Evolutionary conservation across 1,140 invertebrate species (phyloP), one percentile per base, ranked within the genome.

Genomic region (Brachionus paranguensis): DNA sequence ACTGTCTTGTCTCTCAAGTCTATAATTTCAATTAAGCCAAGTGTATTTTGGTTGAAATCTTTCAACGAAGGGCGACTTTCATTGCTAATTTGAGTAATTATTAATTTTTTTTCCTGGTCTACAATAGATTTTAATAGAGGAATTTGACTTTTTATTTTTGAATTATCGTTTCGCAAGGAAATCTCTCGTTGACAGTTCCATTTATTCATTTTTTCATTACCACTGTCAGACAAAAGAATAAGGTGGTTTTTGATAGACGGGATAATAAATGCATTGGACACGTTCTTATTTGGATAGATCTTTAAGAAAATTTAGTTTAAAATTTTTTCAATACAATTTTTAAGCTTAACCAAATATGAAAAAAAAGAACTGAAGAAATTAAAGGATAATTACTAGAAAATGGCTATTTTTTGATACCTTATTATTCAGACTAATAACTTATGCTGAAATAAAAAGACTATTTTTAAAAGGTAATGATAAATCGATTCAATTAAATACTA

Each of bases 1-100:
- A 81, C 37, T 12, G 29, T 45, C 20, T 43, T 20, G 0, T 81
- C 41, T 29, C 33, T 60, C 29, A 81, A 14, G 29, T 64, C 53
- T 45, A 81, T 60, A 3, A 81, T 17, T 45, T 81, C 78, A 68
- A 81, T 37, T 45, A 81, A 64, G 24, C 50, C 78, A 6, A 81
- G 24, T 3, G 53, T 64, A 24, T 79, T 64, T 55, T 43, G 45
- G 3, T 3, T n/a, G 20, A n/a, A 20, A 12, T 81, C 24, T 5
- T 64, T 60, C 33, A 45, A 12, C 20, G 17, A 20, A 14, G 78
- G 78, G 7, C 78, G 50, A 10, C 24, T 33, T 43, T 81, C 64
- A n/a, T 37, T 64, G 10, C 50, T 41, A 1, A 81, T 7, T 81
- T 81, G 78, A 45, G 53, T 81, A 1, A 64, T 24, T 12, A 64